Evolutionary conservation across 2,797 vertebrate species (phyloP), one percentile per base, ranked within the genome.

Genomic region (Pseudochromis fuscus): DNA sequence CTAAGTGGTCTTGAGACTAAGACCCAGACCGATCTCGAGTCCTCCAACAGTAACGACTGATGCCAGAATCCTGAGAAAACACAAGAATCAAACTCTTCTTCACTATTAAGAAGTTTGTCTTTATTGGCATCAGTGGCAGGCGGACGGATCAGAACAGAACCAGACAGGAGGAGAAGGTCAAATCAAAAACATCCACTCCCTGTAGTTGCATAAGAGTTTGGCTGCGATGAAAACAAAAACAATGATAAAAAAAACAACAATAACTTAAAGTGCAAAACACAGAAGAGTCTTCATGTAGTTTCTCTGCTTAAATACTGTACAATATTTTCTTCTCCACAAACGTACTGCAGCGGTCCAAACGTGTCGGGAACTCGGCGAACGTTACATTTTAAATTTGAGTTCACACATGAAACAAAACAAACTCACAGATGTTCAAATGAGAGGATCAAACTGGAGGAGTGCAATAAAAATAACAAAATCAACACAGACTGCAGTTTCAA

Each of bases 41-140:
- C n/a, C n/a, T n/a, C n/a, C n/a, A n/a, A n/a, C n/a, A n/a, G n/a
- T n/a, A n/a, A n/a, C n/a, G n/a, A n/a, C n/a, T n/a, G n/a, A n/a
- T n/a, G n/a, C n/a, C n/a, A 33, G 7, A n/a, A 7, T n/a, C 9
- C 10, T 19, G n/a, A n/a, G n/a, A n/a, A n/a, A n/a, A 73, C 4
- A 66, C 28, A 62, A 6, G n/a, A 64, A 23, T 45, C 23, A 56
- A 51, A 70, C 44, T 55, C 11, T 21, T 60, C n/a, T n/a, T 37
- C 4, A 67, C n/a, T 62, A 66, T 79, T 76, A 67, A 81, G 70
- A 90, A 52, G 63, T 82, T 86, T 73, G 64, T 89, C 67, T 91
- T 92, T 92, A 92, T 88, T 92, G 85, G 88, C 86, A 86, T 92
- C 87, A 80, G 81, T 87, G 79, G 71, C 66, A 42, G 81, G 70